Conservation (phyloP, 2,888 invertebrate species). For the Nomada fucata region DNA sequence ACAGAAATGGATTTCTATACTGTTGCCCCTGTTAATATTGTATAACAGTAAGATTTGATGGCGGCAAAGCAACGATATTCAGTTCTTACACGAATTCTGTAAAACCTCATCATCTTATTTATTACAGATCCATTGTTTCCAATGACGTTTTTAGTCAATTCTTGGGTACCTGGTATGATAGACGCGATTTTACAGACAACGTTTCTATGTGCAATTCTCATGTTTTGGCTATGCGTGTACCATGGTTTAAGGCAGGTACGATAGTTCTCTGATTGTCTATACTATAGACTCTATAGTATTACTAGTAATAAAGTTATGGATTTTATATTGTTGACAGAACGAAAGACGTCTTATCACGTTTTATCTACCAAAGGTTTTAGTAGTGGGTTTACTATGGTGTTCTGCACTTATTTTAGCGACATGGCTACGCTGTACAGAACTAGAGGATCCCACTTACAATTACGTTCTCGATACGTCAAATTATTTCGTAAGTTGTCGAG, state of each 20-base stretch:
- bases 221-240: slow-evolving; percentile 98
- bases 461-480: slow-evolving; percentile 93
- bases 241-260: slow-evolving; percentile 95
- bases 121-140: slow-evolving; percentile 96
- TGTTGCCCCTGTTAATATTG: slow-evolving; percentile 93
- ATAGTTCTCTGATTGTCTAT: neutral
- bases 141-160: slow-evolving; percentile 93
- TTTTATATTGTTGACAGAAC: slow-evolving; percentile 87
- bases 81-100: neutral
- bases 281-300: neutral
- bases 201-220: slow-evolving; percentile 93
- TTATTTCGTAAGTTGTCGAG: slow-evolving; percentile 89
- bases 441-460: slow-evolving; percentile 96
- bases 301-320: neutral
- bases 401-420: slow-evolving; percentile 93
- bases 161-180: slow-evolving; percentile 96
- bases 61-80: neutral
- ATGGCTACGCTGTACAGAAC: slow-evolving; percentile 95
- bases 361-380: slow-evolving; percentile 94
- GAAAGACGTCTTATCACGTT: slow-evolving; percentile 94
- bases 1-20: slow-evolving; percentile 97
- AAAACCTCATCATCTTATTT: slow-evolving; percentile 11
- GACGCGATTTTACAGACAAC: slow-evolving; percentile 96
- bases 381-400: slow-evolving; percentile 94
- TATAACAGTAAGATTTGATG: slow-evolving; percentile 92